A percentile compares a stretch with the other conserved stretches of the same genome.
Evolutionary conservation across 2,888 invertebrate genomes (phyloP).

Genomic region (Drosophila paucipuncta): DNA sequence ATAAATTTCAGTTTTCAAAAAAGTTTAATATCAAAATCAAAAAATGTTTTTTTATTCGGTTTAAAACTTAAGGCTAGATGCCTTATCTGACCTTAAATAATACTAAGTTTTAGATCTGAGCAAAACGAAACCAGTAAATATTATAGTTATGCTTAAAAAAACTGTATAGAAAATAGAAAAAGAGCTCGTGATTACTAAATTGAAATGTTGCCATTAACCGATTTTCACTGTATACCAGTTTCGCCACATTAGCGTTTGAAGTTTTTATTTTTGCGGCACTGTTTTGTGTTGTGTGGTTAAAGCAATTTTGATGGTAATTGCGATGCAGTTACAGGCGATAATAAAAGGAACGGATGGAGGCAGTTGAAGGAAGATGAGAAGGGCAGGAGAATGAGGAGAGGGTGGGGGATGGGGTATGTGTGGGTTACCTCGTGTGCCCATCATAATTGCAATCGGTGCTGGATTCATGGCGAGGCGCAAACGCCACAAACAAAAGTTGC

Average conservation of each 20-base stretch:
- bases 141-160: background rate
- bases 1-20: background rate
- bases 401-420: background rate
- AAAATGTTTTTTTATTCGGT: background rate
- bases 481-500: conserved; percentile 66
- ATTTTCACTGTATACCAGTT: conserved; percentile 25
- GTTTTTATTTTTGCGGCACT: conserved; percentile 48
- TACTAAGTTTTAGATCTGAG: background rate
- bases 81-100: background rate
- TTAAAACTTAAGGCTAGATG: background rate
- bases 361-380: background rate
- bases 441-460: conserved; percentile 57
- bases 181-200: background rate
- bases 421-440: conserved; percentile 45
- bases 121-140: background rate
- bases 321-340: conserved; percentile 49
- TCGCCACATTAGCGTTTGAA: conserved; percentile 27
- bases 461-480: conserved; percentile 34
- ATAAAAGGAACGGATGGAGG: conserved; percentile 26
- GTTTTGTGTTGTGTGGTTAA: conserved; percentile 38
- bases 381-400: background rate
- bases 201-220: conserved; percentile 19
- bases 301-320: conserved; percentile 54
- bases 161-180: background rate
- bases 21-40: background rate